Evolutionary conservation across 2,888 invertebrate species (phyloP).

Genomic region (Physocephala rufipes): DNA sequence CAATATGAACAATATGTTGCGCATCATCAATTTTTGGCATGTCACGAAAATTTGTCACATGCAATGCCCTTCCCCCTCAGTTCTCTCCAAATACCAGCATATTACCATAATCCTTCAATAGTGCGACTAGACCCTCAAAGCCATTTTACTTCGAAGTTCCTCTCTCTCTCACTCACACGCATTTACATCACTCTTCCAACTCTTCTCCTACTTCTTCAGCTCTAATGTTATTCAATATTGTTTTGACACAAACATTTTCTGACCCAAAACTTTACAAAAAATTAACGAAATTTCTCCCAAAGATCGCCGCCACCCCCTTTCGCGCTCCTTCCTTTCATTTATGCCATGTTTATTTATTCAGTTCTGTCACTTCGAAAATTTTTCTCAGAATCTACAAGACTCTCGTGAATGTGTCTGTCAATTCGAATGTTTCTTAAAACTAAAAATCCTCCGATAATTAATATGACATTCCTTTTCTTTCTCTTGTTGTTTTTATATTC

Average conservation of each 20-base stretch:
- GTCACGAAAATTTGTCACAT: neutral
- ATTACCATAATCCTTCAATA: too few species aligned
- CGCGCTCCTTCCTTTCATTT: too few species aligned
- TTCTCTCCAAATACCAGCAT: too few species aligned
- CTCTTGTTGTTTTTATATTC: neutral
- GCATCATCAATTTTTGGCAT: slow-evolving; percentile 25
- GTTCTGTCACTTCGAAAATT: neutral
- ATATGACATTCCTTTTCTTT: neutral
- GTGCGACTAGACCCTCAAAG: too few species aligned
- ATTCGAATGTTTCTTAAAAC: neutral
- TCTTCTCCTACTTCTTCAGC: neutral
- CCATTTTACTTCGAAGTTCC: neutral
- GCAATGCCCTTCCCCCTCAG: too few species aligned
- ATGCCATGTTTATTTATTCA: neutral
- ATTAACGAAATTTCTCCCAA: too few species aligned
- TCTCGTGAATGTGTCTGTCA: neutral
- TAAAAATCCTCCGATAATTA: neutral
- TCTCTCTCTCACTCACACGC: neutral
- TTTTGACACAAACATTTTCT: too few species aligned
- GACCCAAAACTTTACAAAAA: too few species aligned
- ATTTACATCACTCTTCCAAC: neutral
- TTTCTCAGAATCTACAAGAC: neutral
- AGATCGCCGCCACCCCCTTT: neutral
- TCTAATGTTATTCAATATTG: neutral
- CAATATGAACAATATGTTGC: slow-evolving; percentile 1